Evolutionary conservation across 37 sponge, comb jelly and placozoan species (phyloP).

Genomic region (Halisarca cf. caerulea): DNA sequence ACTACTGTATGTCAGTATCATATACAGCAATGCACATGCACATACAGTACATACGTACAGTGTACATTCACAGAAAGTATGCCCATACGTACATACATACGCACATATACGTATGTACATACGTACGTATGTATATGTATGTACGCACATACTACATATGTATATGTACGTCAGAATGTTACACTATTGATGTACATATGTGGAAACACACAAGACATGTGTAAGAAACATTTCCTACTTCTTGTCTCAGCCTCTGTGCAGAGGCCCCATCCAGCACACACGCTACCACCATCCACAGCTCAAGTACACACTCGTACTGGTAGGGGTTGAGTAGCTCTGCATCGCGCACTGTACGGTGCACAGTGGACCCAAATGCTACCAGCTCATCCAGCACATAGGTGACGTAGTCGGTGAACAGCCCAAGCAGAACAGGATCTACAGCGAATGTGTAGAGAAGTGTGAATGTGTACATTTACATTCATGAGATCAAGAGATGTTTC

Average conservation of each 20-base stretch:
- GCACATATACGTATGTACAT: no score
- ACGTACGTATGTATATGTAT: not conserved
- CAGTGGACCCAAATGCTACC: not conserved
- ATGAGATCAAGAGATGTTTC: not conserved
- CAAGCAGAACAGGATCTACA: not conserved
- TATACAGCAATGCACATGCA: no score
- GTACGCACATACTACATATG: not conserved
- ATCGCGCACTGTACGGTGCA: not conserved
- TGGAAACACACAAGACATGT: not conserved
- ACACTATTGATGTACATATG: no score
- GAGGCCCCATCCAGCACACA: not conserved
- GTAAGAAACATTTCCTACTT: not conserved
- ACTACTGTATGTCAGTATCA: no score
- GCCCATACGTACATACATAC: no score
- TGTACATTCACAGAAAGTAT: no score
- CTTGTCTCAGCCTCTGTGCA: not conserved
- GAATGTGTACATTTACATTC: not conserved
- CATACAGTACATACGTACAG: no score
- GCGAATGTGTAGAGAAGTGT: not conserved
- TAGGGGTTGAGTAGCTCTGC: not conserved
- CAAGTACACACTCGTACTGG: constrained; percentile 17
- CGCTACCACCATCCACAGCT: constrained; percentile 25
- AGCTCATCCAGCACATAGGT: constrained; percentile 14
- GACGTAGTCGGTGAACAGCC: not conserved
- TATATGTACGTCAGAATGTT: no score